Evolutionary conservation across 2,888 invertebrate species (phyloP), one percentile per base, ranked within the genome.

Genomic region (Scaptomyza reducta): DNA sequence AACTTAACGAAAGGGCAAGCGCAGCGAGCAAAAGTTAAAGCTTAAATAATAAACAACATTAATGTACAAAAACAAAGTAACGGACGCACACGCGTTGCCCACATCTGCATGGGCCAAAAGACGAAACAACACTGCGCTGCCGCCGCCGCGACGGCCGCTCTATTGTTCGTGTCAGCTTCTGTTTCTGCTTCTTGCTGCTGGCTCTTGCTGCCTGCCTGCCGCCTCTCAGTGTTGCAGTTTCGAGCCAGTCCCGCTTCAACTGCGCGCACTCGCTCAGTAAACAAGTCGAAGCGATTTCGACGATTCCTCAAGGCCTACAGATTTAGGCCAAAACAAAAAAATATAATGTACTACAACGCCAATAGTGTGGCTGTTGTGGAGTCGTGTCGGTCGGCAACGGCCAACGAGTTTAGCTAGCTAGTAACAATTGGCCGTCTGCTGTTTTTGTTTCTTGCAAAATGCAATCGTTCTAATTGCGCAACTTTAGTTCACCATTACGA

Each of bases 231-330:
- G 76, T 56, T 74, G 77, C 73, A 73, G 74, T 73, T 67, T 76
- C 56, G 53, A 59, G 60, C 58, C 74, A 64, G 74, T 73, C 74
- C 75, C 75, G 78, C 76, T 71, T 70, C 74, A 70, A 74, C 77
- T 66, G 74, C 80, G 77, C 79, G 79, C 79, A 79, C 50, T 50
- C 62, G 62, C 88, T 82, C 82, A 73, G 88, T 72, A 82, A 87
- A 79, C 87, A 86, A 88, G 86, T 87, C 82, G 72, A 74, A 87
- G 83, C 79, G 88, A 87, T 86, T 85, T 83, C 83, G 83, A 86
- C 88, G 86, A 85, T 85, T 84, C 86, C 84, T 84, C 84, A 84
- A 84, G 84, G 84, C 84, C 84, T 84, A 87, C 83, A 83, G 79
- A 84, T 84, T 84, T 84, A 84, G 84, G 84, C 84, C 83, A 84